phyloP scores from a whole-genome alignment of 2,888 invertebrate species.

The Noctua pronuba region DNA sequence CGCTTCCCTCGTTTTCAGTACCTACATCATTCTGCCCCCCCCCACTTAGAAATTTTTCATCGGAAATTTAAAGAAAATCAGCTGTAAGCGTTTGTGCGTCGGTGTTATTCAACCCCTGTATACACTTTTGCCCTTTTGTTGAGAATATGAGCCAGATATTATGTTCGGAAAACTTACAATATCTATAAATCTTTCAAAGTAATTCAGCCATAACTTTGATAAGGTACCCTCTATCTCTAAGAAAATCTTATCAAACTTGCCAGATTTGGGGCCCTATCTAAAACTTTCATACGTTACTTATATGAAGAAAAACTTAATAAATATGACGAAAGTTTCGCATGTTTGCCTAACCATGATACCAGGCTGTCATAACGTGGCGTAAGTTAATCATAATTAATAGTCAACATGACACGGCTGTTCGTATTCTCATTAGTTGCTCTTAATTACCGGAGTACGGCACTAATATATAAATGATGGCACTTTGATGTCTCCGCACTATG shows the following conservation, averaged over 20 bases:
- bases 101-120: not conserved
- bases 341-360: conserved; percentile 30
- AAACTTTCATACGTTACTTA: conserved; percentile 23
- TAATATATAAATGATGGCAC: conserved; percentile 71
- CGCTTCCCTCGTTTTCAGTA: too few species aligned
- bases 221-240: conserved; percentile 31
- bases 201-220: conserved; percentile 36
- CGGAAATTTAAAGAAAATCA: too few species aligned
- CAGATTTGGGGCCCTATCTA: conserved; percentile 31
- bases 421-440: conserved; percentile 65
- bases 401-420: conserved; percentile 66
- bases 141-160: not conserved
- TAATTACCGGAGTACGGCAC: conserved; percentile 64
- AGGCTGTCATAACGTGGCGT: conserved; percentile 37
- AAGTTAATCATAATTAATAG: conserved; percentile 67
- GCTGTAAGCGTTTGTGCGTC: too few species aligned
- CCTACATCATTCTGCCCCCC: too few species aligned
- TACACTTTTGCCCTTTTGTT: not conserved
- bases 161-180: not conserved
- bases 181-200: conserved; percentile 30
- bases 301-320: conserved; percentile 40
- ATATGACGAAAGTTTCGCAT: conserved; percentile 39
- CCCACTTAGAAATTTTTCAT: too few species aligned
- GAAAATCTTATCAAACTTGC: conserved; percentile 50
- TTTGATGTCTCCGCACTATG: conserved; percentile 57